Percentiles rank a stretch among this genome's conserved stretches.
Conservation (phyloP, 2,113 vertebrate species). For the Oreochromis tanganicae region DNA sequence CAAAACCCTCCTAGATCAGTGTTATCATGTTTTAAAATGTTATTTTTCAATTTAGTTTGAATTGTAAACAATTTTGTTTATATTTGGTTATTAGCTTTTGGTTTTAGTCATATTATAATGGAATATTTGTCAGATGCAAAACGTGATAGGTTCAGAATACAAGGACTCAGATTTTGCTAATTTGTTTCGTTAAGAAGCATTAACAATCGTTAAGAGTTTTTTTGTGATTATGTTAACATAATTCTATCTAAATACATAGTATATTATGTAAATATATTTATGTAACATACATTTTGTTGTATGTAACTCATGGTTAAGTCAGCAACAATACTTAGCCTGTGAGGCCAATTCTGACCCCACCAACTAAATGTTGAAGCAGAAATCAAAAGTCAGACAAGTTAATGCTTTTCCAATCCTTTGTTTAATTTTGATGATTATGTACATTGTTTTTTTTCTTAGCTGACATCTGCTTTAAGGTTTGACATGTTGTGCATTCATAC, state of each 20-base stretch:
- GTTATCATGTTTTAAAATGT: background rate
- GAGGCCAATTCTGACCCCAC: too few species aligned
- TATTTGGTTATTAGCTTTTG: background rate
- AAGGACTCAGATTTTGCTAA: background rate
- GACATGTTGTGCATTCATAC: background rate
- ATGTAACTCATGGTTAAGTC: background rate
- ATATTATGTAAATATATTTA: background rate
- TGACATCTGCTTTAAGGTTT: background rate
- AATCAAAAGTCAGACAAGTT: background rate
- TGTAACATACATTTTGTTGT: background rate
- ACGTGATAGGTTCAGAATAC: background rate
- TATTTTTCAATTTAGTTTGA: background rate
- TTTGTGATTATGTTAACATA: too few species aligned
- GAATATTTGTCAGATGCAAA: background rate
- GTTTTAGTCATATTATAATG: background rate
- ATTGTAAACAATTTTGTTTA: background rate
- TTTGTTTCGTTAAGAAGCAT: too few species aligned
- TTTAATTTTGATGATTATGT: background rate
- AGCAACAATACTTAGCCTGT: background rate
- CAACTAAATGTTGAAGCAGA: background rate
- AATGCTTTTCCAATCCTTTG: background rate
- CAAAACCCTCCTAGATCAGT: background rate
- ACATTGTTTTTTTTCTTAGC: background rate
- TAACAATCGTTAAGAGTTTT: too few species aligned
- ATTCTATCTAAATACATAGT: background rate